Conservation (phyloP, 2,797 vertebrate genomes). For the Myripristis jacobus region DNA sequence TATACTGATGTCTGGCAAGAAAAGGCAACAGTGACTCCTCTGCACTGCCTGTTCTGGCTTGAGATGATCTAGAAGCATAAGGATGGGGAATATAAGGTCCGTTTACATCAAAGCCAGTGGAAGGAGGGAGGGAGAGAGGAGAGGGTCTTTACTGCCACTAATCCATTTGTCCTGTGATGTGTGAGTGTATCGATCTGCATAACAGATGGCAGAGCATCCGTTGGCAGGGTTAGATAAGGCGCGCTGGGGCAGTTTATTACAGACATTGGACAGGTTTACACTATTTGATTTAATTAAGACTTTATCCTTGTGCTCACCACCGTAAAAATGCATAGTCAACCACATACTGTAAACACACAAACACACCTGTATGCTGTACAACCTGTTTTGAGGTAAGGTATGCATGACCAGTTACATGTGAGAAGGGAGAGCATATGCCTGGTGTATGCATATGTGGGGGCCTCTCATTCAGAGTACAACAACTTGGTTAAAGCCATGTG, state of each 20-base stretch:
- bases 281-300: slow-evolving; percentile 88
- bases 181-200: slow-evolving; percentile 84
- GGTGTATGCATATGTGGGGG: slow-evolving; percentile 73
- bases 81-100: slow-evolving; percentile 59
- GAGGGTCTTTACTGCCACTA: slow-evolving; percentile 80
- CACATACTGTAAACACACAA: slow-evolving; percentile 29
- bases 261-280: slow-evolving; percentile 83
- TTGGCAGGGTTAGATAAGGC: slow-evolving; percentile 84
- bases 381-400: slow-evolving; percentile 49
- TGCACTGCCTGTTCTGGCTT: slow-evolving; percentile 36
- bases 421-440: slow-evolving; percentile 59
- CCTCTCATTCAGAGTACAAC: slow-evolving; percentile 71
- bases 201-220: slow-evolving; percentile 85
- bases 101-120: slow-evolving; percentile 74
- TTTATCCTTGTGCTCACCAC: slow-evolving; percentile 78
- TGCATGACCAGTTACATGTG: slow-evolving; percentile 14
- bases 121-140: slow-evolving; percentile 57
- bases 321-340: slow-evolving; percentile 65
- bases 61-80: slow-evolving; percentile 59
- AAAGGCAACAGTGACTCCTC: slow-evolving; percentile 38
- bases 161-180: slow-evolving; percentile 84
- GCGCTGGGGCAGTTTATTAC: slow-evolving; percentile 85
- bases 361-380: slow-evolving; percentile 67
- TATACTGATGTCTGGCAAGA: slow-evolving; percentile 28
- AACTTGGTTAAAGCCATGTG: slow-evolving; percentile 77